phyloP scores from a whole-genome alignment of 1,140 invertebrate species.

The Drosophila prosaltans region DNA sequence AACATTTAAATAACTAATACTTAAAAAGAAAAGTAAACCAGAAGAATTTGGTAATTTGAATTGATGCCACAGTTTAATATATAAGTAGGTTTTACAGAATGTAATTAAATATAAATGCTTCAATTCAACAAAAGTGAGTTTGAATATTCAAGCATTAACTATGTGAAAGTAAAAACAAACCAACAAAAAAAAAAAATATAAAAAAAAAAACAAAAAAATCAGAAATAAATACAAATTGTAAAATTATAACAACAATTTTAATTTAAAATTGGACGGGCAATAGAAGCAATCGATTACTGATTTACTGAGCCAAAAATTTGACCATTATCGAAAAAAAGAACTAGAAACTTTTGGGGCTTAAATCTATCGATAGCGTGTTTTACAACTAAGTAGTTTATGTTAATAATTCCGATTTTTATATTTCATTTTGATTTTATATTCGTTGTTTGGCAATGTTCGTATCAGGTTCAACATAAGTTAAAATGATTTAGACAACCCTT shows the following conservation, averaged over 20 bases:
- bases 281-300: neutral
- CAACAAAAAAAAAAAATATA: constrained; percentile 32
- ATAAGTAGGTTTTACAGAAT: constrained; percentile 80
- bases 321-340: neutral
- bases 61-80: constrained; percentile 71
- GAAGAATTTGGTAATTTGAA: constrained; percentile 51
- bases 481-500: too few species aligned
- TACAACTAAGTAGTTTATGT: too few species aligned
- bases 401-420: too few species aligned
- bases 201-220: neutral
- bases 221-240: constrained; percentile 63
- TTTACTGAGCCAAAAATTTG: too few species aligned
- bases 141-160: constrained; percentile 47
- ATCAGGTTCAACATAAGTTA: too few species aligned
- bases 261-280: neutral
- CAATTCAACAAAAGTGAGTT: constrained; percentile 51
- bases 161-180: constrained; percentile 42
- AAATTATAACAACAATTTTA: constrained; percentile 36
- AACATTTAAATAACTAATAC: constrained; percentile 30
- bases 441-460: too few species aligned
- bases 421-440: too few species aligned
- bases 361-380: neutral
- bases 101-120: constrained; percentile 67
- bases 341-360: neutral
- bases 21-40: constrained; percentile 29